Evolutionary conservation across 2,797 vertebrate species (phyloP), one percentile per base, ranked within the genome.

Genomic region (Adrianichthys oophorus): DNA sequence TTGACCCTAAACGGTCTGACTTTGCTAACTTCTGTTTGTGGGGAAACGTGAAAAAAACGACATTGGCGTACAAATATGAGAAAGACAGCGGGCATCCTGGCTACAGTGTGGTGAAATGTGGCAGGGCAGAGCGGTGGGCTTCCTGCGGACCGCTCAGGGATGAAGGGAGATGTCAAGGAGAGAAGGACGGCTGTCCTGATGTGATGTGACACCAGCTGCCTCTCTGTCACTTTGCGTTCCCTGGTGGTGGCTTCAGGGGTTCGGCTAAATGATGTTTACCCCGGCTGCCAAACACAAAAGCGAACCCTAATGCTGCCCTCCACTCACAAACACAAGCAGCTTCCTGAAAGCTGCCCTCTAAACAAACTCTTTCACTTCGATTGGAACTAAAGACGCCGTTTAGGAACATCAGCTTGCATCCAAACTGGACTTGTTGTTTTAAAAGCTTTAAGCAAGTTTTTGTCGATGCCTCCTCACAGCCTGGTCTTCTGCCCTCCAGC

Each of bases 151-250:
- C 50, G 62, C 61, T 64, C 56, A 68, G 65, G 70, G 71, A 76
- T 71, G 72, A 82, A 80, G 80, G 80, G 83, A 82, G 80, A 80
- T 81, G 80, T 83, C 80, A 68, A 77, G 68, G 42, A 66, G 79
- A 61, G 74, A 81, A 77, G 79, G 81, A 82, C 75, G 58, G 74
- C 56, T 52, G 63, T 69, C 59, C 73, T 90, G 85, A 91, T 88
- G 70, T 77, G 84, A 86, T 86, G 85, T 84, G 89, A 92, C 86
- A 80, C 76, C 69, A 76, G 79, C 84, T 90, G 87, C 88, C 86
- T 89, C 90, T 87, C 85, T 90, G 90, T 92, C 91, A 91, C 86
- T 89, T 90, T 87, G 82, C 55, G 84, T 92, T 90, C 78, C 67
- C 74, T 67, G 65, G 72, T 69, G 73, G 75, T 53, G 70, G 74